Base-by-base conservation (phyloP, 1,140 invertebrate species). In the Drosophila chauvacae region DNA sequence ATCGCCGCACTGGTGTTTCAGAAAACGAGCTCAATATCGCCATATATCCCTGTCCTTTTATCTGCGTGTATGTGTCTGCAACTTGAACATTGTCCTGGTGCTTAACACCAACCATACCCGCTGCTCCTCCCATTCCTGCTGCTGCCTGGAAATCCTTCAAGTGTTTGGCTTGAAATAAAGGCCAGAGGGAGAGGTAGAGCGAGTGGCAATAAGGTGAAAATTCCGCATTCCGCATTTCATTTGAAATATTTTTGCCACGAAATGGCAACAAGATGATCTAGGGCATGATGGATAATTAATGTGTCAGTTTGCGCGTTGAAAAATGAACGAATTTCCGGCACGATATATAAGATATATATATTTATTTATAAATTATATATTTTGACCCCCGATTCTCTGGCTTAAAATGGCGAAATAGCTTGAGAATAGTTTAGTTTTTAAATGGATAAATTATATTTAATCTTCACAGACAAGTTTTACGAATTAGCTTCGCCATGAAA, bases 31-130 rank as follows among this genome's bases (percentile, higher is more conserved):
- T 51, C 65, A 69, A 69, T 69, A 68, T 39, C 50, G 23, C 37
- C 37, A 47, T 62, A 39, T 51, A 39, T 64, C 60, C 39, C 30
- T 70, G 41, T 66, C 59, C 45, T 7, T 65, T 26, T 61, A 55
- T 56, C 48, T 20, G 48, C 20, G 23, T 63, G 18, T 20, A 20
- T 42, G 35, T 66, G 44, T n/a, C 42, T 58, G 65, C 33, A 30
- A 72, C 64, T 70, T 14, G 35, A 48, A 20, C 65, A 53, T 30
- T 35, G 56, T 70, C 35, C 42, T 58, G 35, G 9, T 23, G 26
- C 37, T 41, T 20, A 5, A 23, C n/a, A 23, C 30, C 14, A 10
- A 39, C 23, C 33, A 14, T 33, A 14, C 7, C 44, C 20, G 6
- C 14, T 14, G 4, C 45, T 26, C 23, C 45, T 11, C 4, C 10